Evolutionary conservation across 1,140 invertebrate genomes (phyloP), one percentile per base, ranked within the genome.

Genomic region (Pseudomyrmex gracilis): DNA sequence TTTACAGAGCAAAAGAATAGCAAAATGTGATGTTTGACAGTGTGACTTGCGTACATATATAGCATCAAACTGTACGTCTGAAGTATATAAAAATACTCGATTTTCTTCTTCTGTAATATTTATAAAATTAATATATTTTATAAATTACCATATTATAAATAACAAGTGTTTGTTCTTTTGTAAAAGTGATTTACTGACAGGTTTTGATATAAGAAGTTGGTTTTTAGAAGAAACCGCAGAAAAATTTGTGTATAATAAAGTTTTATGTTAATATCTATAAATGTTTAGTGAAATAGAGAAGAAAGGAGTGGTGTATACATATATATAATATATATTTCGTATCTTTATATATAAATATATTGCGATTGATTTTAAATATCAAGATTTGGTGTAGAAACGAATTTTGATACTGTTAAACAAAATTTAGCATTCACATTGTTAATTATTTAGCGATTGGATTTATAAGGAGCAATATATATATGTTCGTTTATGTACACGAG

Each of bases 1-100:
- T 24, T 57, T 55, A 43, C 74, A 61, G 47, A 78, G 4, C 12
- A 49, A 22, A 70, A 15, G 45, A 55, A 34, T 34, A 34, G 34
- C 34, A 57, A 24, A 15, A 43, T 70, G 73, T 43, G 24, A 84
- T 63, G 53, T 82, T 82, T 47, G 53, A 84, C 64, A 74, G 17
- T 53, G 34, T 45, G 82, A 53, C 70, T 60, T 71, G n/a, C 53
- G 61, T 58, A 34, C 34, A 34, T 5, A 34, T 7, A 67, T 73
- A 51, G 34, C 17, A 85, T 78, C 76, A 24, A 61, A 60, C 5
- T 24, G 71, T 82, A 84, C n/a, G 24, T 67, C 53, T 83, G 34
- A 57, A 24, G 57, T 55, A 12, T 73, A 55, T 77, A 61, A 43
- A 17, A 64, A 34, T 34, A 71, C 47, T 73, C 15, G 17, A 53